Conservation (phyloP, 2,888 invertebrate genomes). For the Gisinianus flammeolus region DNA sequence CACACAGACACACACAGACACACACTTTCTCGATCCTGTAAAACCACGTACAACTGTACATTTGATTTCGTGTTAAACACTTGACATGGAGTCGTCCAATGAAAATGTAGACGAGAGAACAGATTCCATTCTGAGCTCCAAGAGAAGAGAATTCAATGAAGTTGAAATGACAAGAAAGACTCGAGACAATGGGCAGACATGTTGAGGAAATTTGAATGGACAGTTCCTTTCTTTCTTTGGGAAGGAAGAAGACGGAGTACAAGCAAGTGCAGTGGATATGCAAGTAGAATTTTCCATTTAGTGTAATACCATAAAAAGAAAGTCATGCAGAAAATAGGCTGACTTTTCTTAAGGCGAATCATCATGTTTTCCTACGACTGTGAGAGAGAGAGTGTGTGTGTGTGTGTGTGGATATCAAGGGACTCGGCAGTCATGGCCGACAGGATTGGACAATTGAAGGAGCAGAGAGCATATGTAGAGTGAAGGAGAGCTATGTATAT, state of each 20-base stretch:
- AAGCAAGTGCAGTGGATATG: neutral
- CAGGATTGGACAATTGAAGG: slow-evolving; percentile 12
- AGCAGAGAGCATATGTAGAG: neutral
- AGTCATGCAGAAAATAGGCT: slow-evolving; percentile 27
- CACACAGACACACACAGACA: too few species aligned
- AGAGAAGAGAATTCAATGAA: neutral
- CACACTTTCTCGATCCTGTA: too few species aligned
- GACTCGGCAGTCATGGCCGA: slow-evolving; percentile 16
- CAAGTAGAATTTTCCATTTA: slow-evolving; percentile 1
- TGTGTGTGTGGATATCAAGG: neutral
- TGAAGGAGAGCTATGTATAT: neutral
- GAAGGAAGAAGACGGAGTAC: neutral
- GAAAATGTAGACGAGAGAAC: too few species aligned
- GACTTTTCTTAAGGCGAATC: slow-evolving; percentile 24
- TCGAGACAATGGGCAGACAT: neutral
- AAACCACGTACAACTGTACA: too few species aligned
- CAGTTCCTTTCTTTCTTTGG: too few species aligned
- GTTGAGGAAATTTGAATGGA: slow-evolving; percentile 19
- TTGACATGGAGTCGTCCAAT: too few species aligned
- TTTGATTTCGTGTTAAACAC: too few species aligned
- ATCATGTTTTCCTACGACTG: neutral
- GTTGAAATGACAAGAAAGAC: neutral
- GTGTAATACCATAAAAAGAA: slow-evolving; percentile 4
- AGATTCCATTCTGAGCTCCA: too few species aligned
- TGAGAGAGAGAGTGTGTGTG: neutral